A percentile compares a stretch with the other conserved stretches of the same genome.
These are phyloP conservation scores for Drepanosiphum platanoidis DNA, from an alignment of 2,888 invertebrate genomes.

Conservation along the genomic window DNA sequence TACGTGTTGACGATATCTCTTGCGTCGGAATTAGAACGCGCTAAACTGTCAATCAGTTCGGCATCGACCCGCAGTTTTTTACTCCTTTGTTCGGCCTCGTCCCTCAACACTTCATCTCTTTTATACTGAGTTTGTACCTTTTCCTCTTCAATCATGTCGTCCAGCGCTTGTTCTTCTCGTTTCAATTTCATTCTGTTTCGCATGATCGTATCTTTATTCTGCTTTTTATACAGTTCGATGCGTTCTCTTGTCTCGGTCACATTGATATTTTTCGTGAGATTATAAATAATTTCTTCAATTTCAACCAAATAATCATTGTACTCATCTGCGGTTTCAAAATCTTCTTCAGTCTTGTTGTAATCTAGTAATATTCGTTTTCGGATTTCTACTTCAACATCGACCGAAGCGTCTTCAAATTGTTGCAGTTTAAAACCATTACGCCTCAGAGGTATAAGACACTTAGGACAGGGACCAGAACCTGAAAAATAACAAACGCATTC, in stretches of 20 bases:
- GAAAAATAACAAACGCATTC: slow-evolving; percentile 63
- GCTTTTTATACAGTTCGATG: slow-evolving; percentile 90
- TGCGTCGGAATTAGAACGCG: slow-evolving; percentile 91
- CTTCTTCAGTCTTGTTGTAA: slow-evolving; percentile 95
- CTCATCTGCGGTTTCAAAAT: slow-evolving; percentile 83
- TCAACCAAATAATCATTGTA: slow-evolving; percentile 98
- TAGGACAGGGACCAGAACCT: slow-evolving; percentile 94
- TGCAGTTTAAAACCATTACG: slow-evolving; percentile 93
- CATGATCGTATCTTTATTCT: slow-evolving; percentile 85
- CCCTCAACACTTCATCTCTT: slow-evolving; percentile 76
- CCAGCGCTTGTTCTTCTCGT: slow-evolving; percentile 86
- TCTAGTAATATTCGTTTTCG: slow-evolving; percentile 87
- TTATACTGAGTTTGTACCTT: slow-evolving; percentile 80
- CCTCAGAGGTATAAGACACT: slow-evolving; percentile 88
- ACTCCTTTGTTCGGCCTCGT: slow-evolving; percentile 78
- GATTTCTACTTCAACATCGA: slow-evolving; percentile 98
- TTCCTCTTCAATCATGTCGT: slow-evolving; percentile 84
- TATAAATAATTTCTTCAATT: slow-evolving; percentile 90
- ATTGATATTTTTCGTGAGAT: slow-evolving; percentile 89
- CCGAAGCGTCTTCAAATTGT: slow-evolving; percentile 93
- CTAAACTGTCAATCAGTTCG: slow-evolving; percentile 92
- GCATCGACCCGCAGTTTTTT: slow-evolving; percentile 88
- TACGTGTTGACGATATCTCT: slow-evolving; percentile 86
- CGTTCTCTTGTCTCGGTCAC: slow-evolving; percentile 86
- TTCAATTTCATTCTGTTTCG: slow-evolving; percentile 76